Base-by-base conservation (phyloP, 2,888 invertebrate genomes). In the Oscheius sp. region DNA sequence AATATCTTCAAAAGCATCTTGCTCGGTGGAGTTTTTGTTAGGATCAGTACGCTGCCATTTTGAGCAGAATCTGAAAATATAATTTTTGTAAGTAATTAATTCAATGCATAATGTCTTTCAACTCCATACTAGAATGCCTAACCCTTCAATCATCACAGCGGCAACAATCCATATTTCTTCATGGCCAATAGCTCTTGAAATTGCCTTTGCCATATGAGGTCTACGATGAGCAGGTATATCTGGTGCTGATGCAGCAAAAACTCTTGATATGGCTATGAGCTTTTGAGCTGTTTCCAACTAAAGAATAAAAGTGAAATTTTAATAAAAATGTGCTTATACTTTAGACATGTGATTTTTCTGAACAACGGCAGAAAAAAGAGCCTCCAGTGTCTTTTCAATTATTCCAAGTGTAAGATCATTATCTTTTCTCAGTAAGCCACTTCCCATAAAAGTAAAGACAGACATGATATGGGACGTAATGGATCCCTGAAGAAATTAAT, bases 371-470 rank as follows among this genome's bases (percentile, higher is more conserved):
- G 67, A 50, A 73, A 85, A 80, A 2, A 84, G 74, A 1, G 84
- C 78, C 37, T 78, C 73, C 6, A 85, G 70, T 5, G 84, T 79
- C 25, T 81, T 76, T 55, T 84, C 83, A 42, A 84, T 75, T 27
- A 84, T 81, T 8, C 71, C 67, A 10, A 84, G 70, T 6, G 84
- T 85, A 57, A 84, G 39, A 27, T 82, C 84, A 67, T 84, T 84
- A 72, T 84, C 84, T 68, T 79, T 82, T 25, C 76, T 57, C 0
- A 96, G 89, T 10, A 97, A 92, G 0, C 93, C 93, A 0, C 93
- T 93, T 0, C 97, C 97, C 92, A 98, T 95, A 86, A 97, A 98
- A 0, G 96, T 96, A 87, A 98, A 98, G 80, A 98, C 93, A 25
- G 94, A 92, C 91, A 97, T 95, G 3, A 96, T 92, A 83, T 96